Conservation (phyloP, 2,888 invertebrate species). For the Heliothis peltigera region DNA sequence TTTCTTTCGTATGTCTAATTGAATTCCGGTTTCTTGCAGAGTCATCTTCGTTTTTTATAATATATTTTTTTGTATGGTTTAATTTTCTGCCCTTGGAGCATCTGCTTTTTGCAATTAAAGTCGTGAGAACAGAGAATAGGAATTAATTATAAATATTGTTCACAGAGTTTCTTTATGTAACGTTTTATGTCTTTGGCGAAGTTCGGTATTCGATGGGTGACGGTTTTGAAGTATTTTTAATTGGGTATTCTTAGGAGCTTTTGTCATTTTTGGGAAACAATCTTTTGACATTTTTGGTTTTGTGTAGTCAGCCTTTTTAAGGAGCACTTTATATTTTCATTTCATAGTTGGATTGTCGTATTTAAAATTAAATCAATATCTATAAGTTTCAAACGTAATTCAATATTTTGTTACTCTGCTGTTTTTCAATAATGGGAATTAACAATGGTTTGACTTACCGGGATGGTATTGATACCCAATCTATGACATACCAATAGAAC, state of each 20-base stretch:
- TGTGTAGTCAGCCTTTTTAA: constrained; percentile 21
- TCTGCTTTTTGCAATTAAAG: constrained; percentile 86
- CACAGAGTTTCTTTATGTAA: constrained; percentile 51
- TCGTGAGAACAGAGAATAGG: constrained; percentile 85
- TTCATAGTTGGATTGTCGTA: too few species aligned
- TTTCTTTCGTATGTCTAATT: constrained; percentile 86
- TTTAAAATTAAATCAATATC: too few species aligned
- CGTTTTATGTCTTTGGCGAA: constrained; percentile 49
- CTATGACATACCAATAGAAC: neutral
- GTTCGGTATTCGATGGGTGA: constrained; percentile 49
- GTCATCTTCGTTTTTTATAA: constrained; percentile 86
- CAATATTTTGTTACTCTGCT: neutral
- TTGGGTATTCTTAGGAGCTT: constrained; percentile 27
- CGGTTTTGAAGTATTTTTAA: constrained; percentile 53
- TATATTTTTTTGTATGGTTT: constrained; percentile 75
- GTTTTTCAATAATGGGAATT: neutral
- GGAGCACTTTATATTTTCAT: neutral
- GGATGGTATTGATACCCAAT: neutral
- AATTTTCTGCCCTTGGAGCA: constrained; percentile 81
- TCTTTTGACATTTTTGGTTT: constrained; percentile 12
- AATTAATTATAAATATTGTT: constrained; percentile 77
- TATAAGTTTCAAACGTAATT: neutral
- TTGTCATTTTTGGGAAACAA: constrained; percentile 26
- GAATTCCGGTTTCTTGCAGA: constrained; percentile 87
- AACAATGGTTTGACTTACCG: neutral